Percentiles rank a stretch among this genome's conserved stretches.
Evolutionary conservation across 2,797 vertebrate species (phyloP).

Genomic region (Neomorphus geoffroyi): DNA sequence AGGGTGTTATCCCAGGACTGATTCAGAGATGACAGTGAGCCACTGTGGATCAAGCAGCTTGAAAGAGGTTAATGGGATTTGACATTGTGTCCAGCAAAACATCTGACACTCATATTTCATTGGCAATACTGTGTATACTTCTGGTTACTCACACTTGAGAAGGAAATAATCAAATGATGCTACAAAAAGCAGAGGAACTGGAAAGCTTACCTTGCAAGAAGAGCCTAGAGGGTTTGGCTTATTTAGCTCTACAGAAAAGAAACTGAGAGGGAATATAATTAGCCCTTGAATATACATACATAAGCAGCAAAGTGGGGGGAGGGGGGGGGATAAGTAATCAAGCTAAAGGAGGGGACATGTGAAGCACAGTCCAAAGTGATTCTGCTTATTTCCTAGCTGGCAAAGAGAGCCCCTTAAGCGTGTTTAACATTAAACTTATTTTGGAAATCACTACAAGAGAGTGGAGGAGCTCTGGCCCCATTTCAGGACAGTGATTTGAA

Average conservation of each 20-base stretch:
- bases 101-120: not conserved
- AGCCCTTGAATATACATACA: not conserved
- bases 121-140: not conserved
- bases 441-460: not conserved
- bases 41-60: not conserved
- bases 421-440: not conserved
- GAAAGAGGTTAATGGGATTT: not conserved
- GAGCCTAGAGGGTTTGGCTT: not conserved
- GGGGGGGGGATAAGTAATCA: not conserved
- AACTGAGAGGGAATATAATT: not conserved
- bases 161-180: not conserved
- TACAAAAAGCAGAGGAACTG: not conserved
- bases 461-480: not conserved
- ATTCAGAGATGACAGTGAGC: not conserved
- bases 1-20: not conserved
- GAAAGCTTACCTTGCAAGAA: not conserved
- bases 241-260: not conserved
- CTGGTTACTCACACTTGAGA: not conserved
- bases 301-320: not conserved
- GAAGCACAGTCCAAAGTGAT: not conserved
- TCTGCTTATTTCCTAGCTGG: not conserved
- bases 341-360: not conserved
- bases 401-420: not conserved
- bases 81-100: not conserved
- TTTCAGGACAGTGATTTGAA: not conserved